Percentiles rank a stretch among this genome's conserved stretches.
Evolutionary conservation across 2,113 vertebrate genomes (phyloP).

Genomic region (Hyperopisus bebe): DNA sequence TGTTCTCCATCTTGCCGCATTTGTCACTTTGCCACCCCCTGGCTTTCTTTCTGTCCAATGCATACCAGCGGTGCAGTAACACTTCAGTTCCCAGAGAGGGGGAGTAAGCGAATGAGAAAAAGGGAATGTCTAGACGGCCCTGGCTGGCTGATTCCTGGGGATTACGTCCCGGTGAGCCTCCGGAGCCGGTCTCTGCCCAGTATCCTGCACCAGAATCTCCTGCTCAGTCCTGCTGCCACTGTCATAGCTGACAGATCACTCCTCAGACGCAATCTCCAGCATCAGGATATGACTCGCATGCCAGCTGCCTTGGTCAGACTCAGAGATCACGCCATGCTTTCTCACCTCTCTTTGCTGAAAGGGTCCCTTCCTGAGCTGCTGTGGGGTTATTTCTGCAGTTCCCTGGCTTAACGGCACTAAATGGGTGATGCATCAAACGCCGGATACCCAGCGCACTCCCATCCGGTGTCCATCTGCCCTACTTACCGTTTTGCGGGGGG

Average conservation of each 20-base stretch:
- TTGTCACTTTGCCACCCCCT: neutral
- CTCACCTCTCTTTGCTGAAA: neutral
- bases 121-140: neutral
- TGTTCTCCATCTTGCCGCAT: neutral
- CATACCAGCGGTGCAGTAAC: neutral
- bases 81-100: neutral
- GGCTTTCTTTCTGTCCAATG: neutral
- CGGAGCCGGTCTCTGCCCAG: neutral
- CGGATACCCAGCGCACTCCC: neutral
- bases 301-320: neutral
- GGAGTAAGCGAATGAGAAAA: neutral
- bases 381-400: neutral
- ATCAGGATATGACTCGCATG: neutral
- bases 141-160: neutral
- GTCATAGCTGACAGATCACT: neutral
- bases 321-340: neutral
- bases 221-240: neutral
- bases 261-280: neutral
- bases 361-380: neutral
- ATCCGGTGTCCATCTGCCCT: neutral
- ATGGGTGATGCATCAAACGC: neutral
- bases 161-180: neutral
- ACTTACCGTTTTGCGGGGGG: conserved; percentile 12
- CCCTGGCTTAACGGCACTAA: neutral
- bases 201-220: neutral